phyloP scores from a whole-genome alignment of 2,113 vertebrate species.

The Turdus rufiventris region DNA sequence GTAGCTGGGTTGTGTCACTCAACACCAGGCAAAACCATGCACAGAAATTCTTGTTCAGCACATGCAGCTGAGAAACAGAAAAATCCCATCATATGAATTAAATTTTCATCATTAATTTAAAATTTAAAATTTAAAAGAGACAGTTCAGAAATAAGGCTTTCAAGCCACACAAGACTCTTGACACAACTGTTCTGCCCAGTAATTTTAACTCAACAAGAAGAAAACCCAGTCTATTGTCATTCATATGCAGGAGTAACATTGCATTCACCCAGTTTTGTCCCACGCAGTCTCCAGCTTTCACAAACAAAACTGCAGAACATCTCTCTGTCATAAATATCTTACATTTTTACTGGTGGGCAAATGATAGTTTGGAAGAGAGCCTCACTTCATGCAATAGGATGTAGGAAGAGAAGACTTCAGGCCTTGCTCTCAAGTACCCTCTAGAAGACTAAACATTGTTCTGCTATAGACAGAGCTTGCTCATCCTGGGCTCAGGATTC shows the following conservation, averaged over 20 bases:
- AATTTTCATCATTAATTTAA: not conserved
- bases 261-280: not conserved
- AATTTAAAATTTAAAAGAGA: not conserved
- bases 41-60: not conserved
- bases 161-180: not conserved
- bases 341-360: not conserved
- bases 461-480: not conserved
- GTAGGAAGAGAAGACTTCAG: not conserved
- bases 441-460: not conserved
- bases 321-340: not conserved
- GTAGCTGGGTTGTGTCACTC: not conserved
- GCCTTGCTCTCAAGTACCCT: not conserved
- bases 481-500: not conserved
- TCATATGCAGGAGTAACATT: not conserved
- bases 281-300: not conserved
- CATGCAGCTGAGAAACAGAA: not conserved
- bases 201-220: not conserved
- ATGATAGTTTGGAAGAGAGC: not conserved
- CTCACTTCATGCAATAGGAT: not conserved
- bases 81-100: not conserved
- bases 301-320: not conserved
- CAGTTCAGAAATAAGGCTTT: not conserved
- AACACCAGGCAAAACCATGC: not conserved
- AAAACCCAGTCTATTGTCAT: rapidly evolving
- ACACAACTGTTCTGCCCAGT: not conserved